Base-by-base conservation (phyloP, 2,888 invertebrate species). In the Schizotus pectinicornis region DNA sequence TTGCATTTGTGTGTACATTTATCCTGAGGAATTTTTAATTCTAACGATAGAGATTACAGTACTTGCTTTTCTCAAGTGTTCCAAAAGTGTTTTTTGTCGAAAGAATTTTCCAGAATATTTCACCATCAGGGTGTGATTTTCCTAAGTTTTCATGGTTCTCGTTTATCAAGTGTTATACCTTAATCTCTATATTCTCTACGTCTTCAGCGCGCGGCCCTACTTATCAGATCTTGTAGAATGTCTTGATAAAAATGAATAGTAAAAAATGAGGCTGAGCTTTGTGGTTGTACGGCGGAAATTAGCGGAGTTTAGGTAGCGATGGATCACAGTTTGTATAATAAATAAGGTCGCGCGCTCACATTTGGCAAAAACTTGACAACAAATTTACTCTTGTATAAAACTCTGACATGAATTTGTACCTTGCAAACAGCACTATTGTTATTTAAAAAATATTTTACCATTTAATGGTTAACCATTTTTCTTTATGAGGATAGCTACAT, bases 331-430 rank as follows among this genome's bases (percentile, higher is more conserved):
- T 56, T 31, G 45, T 55, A 42, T 52, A 63, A 68, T 69, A 71
- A 72, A 68, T 68, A 71, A 67, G 72, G 68, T 62, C 71, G 65
- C 70, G 62, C 43, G 63, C 56, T 52, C 61, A 61, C 64, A 62
- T 72, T 76, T 75, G 75, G 76, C 75, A 74, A 74, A 62, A 73
- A 75, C 72, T 76, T 73, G 73, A 76, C 73, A 77, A 77, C 75
- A 78, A 77, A 74, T 74, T 75, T 74, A 74, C 71, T 74, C 68
- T 70, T 75, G 68, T 67, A 74, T 77, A 77, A 76, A 76, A 76
- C 75, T 77, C 76, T 77, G 77, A 78, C 78, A 76, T 76, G 76
- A 78, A 79, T 79, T 79, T 79, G 79, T 79, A 79, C 79, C 79
- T 76, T 77, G 72, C 73, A 75, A 77, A 79, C 78, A 79, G 77